phyloP scores from a whole-genome alignment of 2,113 vertebrate genomes.

The Formicarius rufipectus region DNA sequence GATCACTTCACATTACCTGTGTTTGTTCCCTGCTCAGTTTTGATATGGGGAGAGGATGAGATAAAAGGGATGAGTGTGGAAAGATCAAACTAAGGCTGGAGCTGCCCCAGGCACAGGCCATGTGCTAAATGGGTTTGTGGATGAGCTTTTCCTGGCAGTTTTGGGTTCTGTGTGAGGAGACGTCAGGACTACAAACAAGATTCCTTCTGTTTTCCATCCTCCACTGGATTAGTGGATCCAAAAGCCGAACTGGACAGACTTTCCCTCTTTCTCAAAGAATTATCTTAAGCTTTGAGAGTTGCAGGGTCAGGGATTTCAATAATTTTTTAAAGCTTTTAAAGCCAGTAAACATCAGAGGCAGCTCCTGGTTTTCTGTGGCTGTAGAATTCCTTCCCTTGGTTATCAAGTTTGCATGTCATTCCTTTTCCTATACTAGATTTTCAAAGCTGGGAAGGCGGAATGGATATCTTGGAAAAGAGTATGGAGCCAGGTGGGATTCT shows the following conservation, averaged over 20 bases:
- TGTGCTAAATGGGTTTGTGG: not conserved
- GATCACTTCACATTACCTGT: not conserved
- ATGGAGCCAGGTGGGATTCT: not conserved
- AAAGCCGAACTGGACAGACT: not conserved
- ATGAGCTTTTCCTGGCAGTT: not conserved
- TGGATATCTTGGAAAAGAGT: not conserved
- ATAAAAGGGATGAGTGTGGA: not conserved
- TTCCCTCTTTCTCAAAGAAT: not conserved
- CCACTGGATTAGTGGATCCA: not conserved
- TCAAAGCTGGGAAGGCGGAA: not conserved
- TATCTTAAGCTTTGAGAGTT: not conserved
- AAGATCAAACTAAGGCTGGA: not conserved
- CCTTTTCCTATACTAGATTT: not conserved
- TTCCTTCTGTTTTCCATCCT: not conserved
- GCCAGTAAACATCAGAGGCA: not conserved
- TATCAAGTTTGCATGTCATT: fast-evolving
- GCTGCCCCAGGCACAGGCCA: not conserved
- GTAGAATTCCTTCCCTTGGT: not conserved
- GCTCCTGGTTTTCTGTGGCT: not conserved
- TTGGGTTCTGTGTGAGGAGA: not conserved
- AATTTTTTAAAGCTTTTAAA: not conserved
- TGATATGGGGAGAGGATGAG: not conserved
- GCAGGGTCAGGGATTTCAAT: not conserved
- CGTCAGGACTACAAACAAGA: not conserved
- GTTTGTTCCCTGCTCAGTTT: not conserved